These are phyloP conservation scores for Ditylenchus dipsaci DNA, from an alignment of 1,140 invertebrate genomes.

Conservation along the genomic window DNA sequence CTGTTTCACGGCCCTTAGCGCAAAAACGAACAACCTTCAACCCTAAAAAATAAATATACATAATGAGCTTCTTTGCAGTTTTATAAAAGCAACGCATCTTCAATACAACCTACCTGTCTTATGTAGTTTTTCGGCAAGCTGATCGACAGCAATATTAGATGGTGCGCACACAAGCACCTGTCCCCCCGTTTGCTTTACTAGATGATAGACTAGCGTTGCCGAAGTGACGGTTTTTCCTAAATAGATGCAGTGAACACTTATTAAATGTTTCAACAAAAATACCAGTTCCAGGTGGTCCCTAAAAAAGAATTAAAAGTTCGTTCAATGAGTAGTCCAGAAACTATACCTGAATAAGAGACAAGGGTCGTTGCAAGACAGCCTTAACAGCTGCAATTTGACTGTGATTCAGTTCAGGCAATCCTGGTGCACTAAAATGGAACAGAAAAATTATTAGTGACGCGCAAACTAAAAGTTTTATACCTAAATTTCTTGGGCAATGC, in stretches of 20 bases:
- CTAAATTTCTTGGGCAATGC: constrained; percentile 72
- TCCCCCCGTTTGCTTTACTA: constrained; percentile 82
- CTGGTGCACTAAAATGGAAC: constrained; percentile 74
- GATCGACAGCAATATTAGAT: constrained; percentile 97
- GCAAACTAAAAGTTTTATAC: constrained; percentile 67
- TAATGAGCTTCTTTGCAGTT: no score
- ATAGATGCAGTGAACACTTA: no score
- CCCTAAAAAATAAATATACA: no score
- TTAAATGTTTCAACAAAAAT: no score
- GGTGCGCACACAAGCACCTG: constrained; percentile 96
- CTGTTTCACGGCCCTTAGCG: constrained; percentile 94
- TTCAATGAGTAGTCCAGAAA: constrained; percentile 18
- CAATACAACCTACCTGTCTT: no score
- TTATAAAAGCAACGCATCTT: no score
- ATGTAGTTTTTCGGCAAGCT: constrained; percentile 97
- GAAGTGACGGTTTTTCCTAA: constrained; percentile 88
- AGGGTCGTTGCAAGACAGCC: constrained; percentile 88
- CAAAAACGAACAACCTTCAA: constrained; percentile 91
- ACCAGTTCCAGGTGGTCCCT: constrained; percentile 57
- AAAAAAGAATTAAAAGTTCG: constrained; percentile 3
- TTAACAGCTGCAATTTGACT: constrained; percentile 97
- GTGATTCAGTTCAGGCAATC: constrained; percentile 91
- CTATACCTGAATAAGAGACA: constrained; percentile 87
- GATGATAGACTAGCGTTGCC: constrained; percentile 95
- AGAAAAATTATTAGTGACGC: no score